Conservation (phyloP, 1,140 invertebrate species). For the Pantala flavescens region DNA sequence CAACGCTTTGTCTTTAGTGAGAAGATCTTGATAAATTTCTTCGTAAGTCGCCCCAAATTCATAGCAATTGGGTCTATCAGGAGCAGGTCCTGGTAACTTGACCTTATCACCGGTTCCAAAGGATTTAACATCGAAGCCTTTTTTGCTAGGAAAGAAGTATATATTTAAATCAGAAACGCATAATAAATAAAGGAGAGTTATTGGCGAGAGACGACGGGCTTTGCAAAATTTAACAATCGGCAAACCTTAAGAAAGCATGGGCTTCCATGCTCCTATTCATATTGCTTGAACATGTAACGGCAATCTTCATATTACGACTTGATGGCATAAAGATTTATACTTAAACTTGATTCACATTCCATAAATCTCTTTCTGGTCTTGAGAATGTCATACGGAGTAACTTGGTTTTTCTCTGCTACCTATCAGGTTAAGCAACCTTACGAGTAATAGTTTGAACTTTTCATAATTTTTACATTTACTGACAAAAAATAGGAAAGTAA, state of each 20-base stretch:
- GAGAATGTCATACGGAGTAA: too few species aligned
- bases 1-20: slow-evolving; percentile 77
- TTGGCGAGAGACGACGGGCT: neutral
- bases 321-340: neutral
- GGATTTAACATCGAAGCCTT: slow-evolving; percentile 90
- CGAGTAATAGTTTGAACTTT: too few species aligned
- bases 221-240: slow-evolving; percentile 11
- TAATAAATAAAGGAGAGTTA: neutral
- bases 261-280: slow-evolving; percentile 99
- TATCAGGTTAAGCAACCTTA: too few species aligned
- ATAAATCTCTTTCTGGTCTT: too few species aligned
- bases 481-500: too few species aligned
- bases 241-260: slow-evolving; percentile 79
- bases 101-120: slow-evolving; percentile 97
- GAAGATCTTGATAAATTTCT: slow-evolving; percentile 92
- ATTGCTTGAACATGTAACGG: slow-evolving; percentile 97
- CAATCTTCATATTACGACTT: slow-evolving; percentile 51
- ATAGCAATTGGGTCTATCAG: slow-evolving; percentile 94
- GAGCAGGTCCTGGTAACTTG: slow-evolving; percentile 89
- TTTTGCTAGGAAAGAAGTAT: slow-evolving; percentile 57
- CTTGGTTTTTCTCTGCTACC: too few species aligned
- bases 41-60: slow-evolving; percentile 96
- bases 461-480: too few species aligned
- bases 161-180: neutral
- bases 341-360: neutral